A percentile compares a stretch with the other conserved stretches of the same genome.
These are phyloP conservation scores for Gopherus evgoodei DNA, from an alignment of 2,113 vertebrate genomes.

Conservation along the genomic window DNA sequence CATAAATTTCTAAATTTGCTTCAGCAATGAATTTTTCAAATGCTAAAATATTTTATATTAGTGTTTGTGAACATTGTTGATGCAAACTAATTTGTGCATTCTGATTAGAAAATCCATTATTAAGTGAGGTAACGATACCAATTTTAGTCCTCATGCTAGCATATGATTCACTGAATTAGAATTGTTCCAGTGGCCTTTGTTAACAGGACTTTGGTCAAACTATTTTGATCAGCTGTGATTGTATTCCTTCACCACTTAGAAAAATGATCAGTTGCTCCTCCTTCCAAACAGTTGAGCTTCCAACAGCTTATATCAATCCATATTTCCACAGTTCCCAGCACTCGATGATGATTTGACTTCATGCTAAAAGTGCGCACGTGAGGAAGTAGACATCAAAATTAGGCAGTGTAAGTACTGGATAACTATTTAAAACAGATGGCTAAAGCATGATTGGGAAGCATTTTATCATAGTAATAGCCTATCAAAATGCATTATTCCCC, in stretches of 20 bases:
- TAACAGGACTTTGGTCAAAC: neutral
- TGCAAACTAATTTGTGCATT: neutral
- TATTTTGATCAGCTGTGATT: rapidly evolving
- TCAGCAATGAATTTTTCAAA: neutral
- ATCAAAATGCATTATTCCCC: neutral
- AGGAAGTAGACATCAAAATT: neutral
- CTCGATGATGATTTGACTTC: neutral
- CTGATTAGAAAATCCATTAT: neutral
- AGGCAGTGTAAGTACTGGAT: neutral
- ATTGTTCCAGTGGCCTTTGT: neutral
- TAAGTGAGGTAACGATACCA: neutral
- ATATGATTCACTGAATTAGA: neutral
- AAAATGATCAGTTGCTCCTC: neutral
- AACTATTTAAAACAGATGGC: neutral
- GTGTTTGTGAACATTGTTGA: neutral
- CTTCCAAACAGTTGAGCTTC: neutral
- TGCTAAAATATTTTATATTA: neutral
- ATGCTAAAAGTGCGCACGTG: neutral
- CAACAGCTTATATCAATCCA: neutral
- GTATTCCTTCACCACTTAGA: neutral
- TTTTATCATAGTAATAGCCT: neutral
- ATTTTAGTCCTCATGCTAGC: neutral
- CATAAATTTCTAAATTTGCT: neutral
- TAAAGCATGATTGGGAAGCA: neutral
- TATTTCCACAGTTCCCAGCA: neutral